These are phyloP conservation scores for Agrilus biguttatus DNA, from an alignment of 2,888 invertebrate species.

Conservation along the genomic window DNA sequence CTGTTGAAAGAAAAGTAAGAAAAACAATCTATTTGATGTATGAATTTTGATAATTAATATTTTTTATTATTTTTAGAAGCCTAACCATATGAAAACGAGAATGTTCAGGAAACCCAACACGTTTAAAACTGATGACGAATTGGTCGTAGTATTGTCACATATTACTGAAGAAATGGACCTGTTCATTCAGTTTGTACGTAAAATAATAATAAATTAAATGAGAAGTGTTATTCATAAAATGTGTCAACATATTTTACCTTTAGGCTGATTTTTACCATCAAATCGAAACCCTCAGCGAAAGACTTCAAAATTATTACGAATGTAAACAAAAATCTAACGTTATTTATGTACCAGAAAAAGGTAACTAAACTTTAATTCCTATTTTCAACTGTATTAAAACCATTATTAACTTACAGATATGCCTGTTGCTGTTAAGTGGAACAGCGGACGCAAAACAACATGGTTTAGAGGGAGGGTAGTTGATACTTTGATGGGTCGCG, in stretches of 20 bases:
- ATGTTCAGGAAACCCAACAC: too few species aligned
- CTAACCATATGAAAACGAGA: too few species aligned
- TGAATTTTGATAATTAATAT: background rate
- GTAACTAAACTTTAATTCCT: too few species aligned
- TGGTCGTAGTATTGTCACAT: constrained; percentile 29
- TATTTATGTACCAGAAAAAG: constrained; percentile 18
- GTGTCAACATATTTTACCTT: constrained; percentile 5
- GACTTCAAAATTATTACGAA: constrained; percentile 17
- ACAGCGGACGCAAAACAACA: constrained; percentile 21
- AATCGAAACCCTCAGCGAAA: constrained; percentile 13
- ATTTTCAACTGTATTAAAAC: too few species aligned
- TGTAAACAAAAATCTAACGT: constrained; percentile 7
- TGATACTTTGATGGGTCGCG: constrained; percentile 27
- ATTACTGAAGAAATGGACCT: constrained; percentile 50
- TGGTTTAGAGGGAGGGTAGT: constrained; percentile 49
- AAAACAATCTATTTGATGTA: constrained; percentile 1
- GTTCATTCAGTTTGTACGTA: constrained; percentile 44
- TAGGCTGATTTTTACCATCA: constrained; percentile 14
- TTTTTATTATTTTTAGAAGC: background rate
- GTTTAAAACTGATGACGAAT: too few species aligned
- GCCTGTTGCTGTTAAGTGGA: constrained; percentile 35
- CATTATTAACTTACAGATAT: constrained; percentile 31
- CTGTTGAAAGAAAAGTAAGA: constrained; percentile 2
- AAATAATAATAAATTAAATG: constrained; percentile 2
- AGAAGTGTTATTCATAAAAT: constrained; percentile 1